These are phyloP conservation scores for Merodon equestris DNA, from an alignment of 2,888 invertebrate species.

Conservation along the genomic window DNA sequence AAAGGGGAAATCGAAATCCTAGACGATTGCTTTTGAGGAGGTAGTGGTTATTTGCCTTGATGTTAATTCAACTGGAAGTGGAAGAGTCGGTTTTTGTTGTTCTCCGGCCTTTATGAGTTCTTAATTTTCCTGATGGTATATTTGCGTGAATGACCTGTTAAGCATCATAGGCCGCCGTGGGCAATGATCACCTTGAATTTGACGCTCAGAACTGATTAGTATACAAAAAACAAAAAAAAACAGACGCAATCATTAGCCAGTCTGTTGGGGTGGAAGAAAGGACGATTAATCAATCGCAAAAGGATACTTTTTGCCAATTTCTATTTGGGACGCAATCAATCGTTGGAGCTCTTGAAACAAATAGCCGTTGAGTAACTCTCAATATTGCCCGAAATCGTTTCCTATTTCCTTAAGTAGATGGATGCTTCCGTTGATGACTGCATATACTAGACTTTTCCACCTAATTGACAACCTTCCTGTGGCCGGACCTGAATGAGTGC, in stretches of 20 bases:
- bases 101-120: conserved; percentile 2
- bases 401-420: no score
- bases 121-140: conserved; percentile 16
- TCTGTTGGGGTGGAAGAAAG: conserved; percentile 20
- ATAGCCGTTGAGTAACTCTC: no score
- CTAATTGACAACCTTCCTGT: no score
- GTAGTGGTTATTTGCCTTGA: conserved; percentile 45
- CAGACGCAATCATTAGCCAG: conserved; percentile 31
- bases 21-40: conserved; percentile 9
- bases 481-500: no score
- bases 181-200: conserved; percentile 18
- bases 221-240: conserved; percentile 9
- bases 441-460: no score
- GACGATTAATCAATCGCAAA: background rate
- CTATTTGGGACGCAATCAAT: background rate
- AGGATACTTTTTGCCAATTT: background rate
- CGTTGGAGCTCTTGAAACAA: no score
- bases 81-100: conserved; percentile 11
- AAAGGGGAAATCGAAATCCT: conserved; percentile 1
- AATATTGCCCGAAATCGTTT: no score
- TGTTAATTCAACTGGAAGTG: conserved; percentile 54
- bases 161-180: background rate
- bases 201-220: conserved; percentile 4
- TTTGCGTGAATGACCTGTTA: conserved; percentile 17
- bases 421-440: no score